These are phyloP conservation scores for Odontocolon sp. DNA, from an alignment of 2,888 invertebrate species.

Conservation along the genomic window DNA sequence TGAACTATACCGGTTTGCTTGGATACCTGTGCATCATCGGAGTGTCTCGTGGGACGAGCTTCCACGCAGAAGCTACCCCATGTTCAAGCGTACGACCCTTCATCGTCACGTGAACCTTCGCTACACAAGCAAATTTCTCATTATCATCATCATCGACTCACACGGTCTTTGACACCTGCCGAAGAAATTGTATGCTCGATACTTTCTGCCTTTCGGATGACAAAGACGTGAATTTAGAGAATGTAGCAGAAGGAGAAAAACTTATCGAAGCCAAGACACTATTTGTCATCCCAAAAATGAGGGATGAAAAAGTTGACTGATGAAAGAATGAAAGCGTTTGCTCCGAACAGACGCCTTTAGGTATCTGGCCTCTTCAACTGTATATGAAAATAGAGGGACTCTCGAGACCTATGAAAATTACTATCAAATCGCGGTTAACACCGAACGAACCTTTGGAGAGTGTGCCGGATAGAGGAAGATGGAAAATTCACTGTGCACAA, in stretches of 20 bases:
- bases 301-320: no score
- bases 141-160: constrained; percentile 37
- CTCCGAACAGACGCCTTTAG: not conserved
- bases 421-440: constrained; percentile 34
- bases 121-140: not conserved
- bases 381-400: constrained; percentile 1
- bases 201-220: not conserved
- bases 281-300: no score
- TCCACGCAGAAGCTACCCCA: constrained; percentile 48
- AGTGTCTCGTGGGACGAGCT: constrained; percentile 52
- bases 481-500: no score
- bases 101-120: not conserved
- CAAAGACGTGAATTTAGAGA: not conserved
- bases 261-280: not conserved
- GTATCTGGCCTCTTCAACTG: not conserved
- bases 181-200: constrained; percentile 8
- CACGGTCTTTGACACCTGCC: constrained; percentile 37
- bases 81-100: constrained; percentile 19
- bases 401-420: constrained; percentile 11
- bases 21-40: constrained; percentile 23
- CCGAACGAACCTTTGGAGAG: not conserved
- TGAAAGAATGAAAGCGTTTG: not conserved
- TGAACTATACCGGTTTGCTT: constrained; percentile 59
- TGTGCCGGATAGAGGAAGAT: not conserved
- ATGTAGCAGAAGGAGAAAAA: not conserved